Base-by-base conservation (phyloP, 2,797 vertebrate genomes). In the Anabas testudineus region DNA sequence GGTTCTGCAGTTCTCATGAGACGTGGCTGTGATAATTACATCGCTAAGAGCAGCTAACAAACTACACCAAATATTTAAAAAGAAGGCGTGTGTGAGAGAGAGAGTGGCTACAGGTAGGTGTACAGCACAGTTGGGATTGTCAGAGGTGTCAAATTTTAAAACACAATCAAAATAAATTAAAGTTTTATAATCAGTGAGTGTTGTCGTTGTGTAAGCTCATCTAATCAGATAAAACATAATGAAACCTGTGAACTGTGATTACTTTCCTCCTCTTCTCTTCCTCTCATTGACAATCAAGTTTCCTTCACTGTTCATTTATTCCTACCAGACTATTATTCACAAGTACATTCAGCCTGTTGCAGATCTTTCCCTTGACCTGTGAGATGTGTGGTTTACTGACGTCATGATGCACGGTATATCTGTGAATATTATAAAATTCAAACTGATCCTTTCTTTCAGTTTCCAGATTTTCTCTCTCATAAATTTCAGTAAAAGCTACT, bases 161-260 rank as follows among this genome's bases (percentile, higher is more conserved):
- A 21, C 22, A 41, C 36, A 68, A n/a, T 51, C 15, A 42, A 39
- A 58, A 16, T 51, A 34, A 19, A 49, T 41, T 2, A 2, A 19
- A 30, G 18, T 57, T 19, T 21, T 10, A 3, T 49, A 49, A 32
- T 14, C 24, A 34, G 13, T 42, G 52, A 32, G 10, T 43, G 45
- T 13, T 6, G 18, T 26, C 42, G 16, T 19, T 7, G 7, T 36
- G 19, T 36, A 1, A 24, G 48, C 28, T 68, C 36, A 32, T 49
- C 26, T 52, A 2, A 36, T 59, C 28, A 52, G 56, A 28, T 59
- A 2, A 15, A 15, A 59, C 46, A 2, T 51, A 15, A 59, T 43
- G 46, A 36, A 59, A 60, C 21, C 37, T 57, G 36, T 41, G 45
- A 65, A 24, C 19, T 16, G 12, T 59, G 3, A 69, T 59, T 45